Base-by-base conservation (phyloP, 2,888 invertebrate genomes). In the Trilocha varians region DNA sequence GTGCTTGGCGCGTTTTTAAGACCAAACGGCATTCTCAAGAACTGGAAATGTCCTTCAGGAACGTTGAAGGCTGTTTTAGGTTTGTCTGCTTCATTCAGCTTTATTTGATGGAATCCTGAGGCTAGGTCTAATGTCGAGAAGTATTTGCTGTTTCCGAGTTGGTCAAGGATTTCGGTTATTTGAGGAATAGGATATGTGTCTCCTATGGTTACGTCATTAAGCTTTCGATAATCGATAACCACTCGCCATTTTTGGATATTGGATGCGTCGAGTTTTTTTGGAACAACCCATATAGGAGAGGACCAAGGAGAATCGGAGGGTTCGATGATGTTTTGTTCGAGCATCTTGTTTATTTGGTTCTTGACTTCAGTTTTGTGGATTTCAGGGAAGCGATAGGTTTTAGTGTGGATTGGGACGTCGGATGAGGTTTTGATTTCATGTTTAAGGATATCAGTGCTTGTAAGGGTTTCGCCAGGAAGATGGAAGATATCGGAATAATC, bases 151-250 rank as follows among this genome's bases (percentile, higher is more conserved):
- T 48, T 43, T 0, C 53, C 53, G 32, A 55, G 32, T 18, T 51
- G 54, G 18, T 59, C 56, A 4, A 59, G 16, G 0, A 56, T 48
- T 37, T 61, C 57, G 0, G 40, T 33, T 0, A 57, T 61, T 6
- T 55, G 43, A 0, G 57, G 57, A 5, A 60, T 47, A 0, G 55
- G 59, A 33, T 58, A 53, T 8, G 45, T 32, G 3, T 57, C 56
- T 2, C 49, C 51, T 2, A 56, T 44, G 5, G 50, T 54, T 2
- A 52, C 42, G 13, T 57, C 50, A 32, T 57, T 61, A 0, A 59
- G 36, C 15, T 49, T 49, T 0, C 58, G 13, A 17, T 52, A 58
- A 16, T 57, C 57, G 3, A 55, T 47, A 0, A 54, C 57, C 3
- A 59, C 34, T 3, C 54, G 38, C 53, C 52, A 58, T 44, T 59